Percentiles rank a stretch among this genome's conserved stretches.
Evolutionary conservation across 2,113 vertebrate genomes (phyloP).

Genomic region (Oxygymnocypris stewartii): DNA sequence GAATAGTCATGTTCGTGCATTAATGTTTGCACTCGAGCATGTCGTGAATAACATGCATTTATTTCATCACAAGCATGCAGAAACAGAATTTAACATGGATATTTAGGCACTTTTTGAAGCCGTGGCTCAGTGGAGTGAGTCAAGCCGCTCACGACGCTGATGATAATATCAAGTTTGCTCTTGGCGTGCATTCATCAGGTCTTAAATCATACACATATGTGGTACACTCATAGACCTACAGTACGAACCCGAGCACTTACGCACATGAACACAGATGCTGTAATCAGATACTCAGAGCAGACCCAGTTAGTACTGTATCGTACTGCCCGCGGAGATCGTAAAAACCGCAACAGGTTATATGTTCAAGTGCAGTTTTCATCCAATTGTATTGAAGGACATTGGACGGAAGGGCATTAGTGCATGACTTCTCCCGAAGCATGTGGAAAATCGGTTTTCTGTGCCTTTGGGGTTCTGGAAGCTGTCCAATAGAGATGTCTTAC

Average conservation of each 20-base stretch:
- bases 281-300: conserved; percentile 55
- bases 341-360: conserved; percentile 28
- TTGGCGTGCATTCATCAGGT: conserved; percentile 55
- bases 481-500: background rate
- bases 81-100: conserved; percentile 48
- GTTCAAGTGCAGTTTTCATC: background rate
- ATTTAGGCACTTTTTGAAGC: conserved; percentile 51
- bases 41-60: background rate
- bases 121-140: conserved; percentile 13
- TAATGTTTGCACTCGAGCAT: background rate
- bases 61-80: conserved; percentile 35
- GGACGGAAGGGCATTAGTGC: background rate
- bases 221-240: conserved; percentile 1
- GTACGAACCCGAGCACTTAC: background rate
- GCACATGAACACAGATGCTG: conserved; percentile 51
- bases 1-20: background rate
- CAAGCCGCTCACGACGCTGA: conserved; percentile 37
- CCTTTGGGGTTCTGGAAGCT: background rate
- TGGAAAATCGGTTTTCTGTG: conserved; percentile 9
- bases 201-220: conserved; percentile 57
- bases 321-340: background rate
- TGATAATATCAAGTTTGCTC: conserved; percentile 42
- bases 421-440: background rate
- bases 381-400: conserved; percentile 2
- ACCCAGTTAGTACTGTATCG: conserved; percentile 46